These are phyloP conservation scores for Dicranocentrus wangi DNA, from an alignment of 2,888 invertebrate genomes.

Conservation along the genomic window DNA sequence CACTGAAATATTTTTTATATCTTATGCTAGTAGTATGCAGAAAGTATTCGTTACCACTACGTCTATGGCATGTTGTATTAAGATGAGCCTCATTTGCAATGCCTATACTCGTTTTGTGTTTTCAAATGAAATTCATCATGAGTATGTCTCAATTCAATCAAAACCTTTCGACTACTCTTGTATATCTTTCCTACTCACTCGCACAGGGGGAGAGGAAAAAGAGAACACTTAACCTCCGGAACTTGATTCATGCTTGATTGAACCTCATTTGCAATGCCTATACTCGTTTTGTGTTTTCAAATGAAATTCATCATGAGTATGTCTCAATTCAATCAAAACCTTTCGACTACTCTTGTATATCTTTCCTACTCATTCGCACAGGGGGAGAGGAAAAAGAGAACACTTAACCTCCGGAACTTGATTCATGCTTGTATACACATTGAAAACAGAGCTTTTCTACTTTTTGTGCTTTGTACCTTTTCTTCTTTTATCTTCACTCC, in stretches of 20 bases:
- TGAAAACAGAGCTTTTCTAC: slow-evolving; percentile 50
- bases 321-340: slow-evolving; percentile 8
- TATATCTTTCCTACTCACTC: slow-evolving; percentile 8
- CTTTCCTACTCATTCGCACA: slow-evolving; percentile 3
- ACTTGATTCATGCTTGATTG: slow-evolving; percentile 55
- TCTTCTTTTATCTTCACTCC: slow-evolving; percentile 35
- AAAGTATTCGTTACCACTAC: too few species aligned
- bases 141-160: neutral
- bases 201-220: neutral
- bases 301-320: too few species aligned
- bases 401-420: slow-evolving; percentile 55
- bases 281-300: too few species aligned
- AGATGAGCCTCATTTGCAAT: too few species aligned
- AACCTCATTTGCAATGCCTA: too few species aligned
- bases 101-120: too few species aligned
- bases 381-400: slow-evolving; percentile 10
- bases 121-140: too few species aligned
- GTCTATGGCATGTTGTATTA: too few species aligned
- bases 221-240: slow-evolving; percentile 50
- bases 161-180: slow-evolving; percentile 35
- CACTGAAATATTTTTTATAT: too few species aligned
- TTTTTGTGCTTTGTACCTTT: slow-evolving; percentile 43
- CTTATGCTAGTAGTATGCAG: too few species aligned
- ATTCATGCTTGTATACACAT: slow-evolving; percentile 47
- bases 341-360: slow-evolving; percentile 37